Percentiles rank a stretch among this genome's conserved stretches.
Conservation (phyloP, 2,797 vertebrate genomes). For the Artibeus jamaicensis region DNA sequence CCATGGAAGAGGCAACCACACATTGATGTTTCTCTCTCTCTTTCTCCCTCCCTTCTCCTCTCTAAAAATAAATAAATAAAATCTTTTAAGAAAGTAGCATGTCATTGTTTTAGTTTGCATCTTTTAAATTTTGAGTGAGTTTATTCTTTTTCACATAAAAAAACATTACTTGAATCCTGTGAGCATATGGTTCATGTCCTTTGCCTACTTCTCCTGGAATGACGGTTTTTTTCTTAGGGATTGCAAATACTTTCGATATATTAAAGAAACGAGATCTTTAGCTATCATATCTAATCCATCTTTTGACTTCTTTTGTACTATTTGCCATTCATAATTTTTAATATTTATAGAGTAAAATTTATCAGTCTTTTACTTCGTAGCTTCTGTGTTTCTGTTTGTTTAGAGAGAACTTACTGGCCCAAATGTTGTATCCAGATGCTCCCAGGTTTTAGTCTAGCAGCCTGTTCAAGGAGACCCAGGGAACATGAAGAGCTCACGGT, state of each 20-base stretch:
- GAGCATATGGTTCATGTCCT: background rate
- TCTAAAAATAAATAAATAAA: too few species aligned
- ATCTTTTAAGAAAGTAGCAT: background rate
- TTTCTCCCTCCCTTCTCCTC: too few species aligned
- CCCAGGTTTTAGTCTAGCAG: background rate
- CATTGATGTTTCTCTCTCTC: too few species aligned
- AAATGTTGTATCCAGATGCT: background rate
- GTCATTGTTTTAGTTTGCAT: background rate
- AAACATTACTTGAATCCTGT: background rate
- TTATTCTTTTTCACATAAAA: constrained; percentile 25
- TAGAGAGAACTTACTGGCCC: background rate
- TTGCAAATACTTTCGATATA: background rate
- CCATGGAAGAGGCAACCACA: too few species aligned
- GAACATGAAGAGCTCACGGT: background rate
- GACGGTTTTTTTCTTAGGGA: background rate
- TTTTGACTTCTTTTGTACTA: background rate
- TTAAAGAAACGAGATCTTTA: background rate
- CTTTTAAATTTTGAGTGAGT: constrained; percentile 21
- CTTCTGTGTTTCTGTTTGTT: constrained; percentile 19
- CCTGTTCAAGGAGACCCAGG: background rate
- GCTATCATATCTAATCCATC: background rate
- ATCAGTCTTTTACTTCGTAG: background rate
- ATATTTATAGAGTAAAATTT: background rate
- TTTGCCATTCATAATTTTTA: background rate
- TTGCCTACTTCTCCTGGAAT: background rate